Base-by-base conservation (phyloP, 2,888 invertebrate genomes). In the Agrotis ipsilon region DNA sequence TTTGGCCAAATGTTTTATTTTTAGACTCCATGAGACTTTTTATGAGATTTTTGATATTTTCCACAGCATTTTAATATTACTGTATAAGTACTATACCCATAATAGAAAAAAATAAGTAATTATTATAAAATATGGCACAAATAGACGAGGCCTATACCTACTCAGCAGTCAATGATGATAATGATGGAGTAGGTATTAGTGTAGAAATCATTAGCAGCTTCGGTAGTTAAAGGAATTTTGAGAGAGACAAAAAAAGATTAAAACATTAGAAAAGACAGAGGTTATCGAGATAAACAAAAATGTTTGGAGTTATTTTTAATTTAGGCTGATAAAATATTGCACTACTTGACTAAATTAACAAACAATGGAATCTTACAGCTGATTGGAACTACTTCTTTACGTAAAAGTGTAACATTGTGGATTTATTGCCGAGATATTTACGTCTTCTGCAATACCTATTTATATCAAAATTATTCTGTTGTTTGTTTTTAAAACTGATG, bases 361-460 rank as follows among this genome's bases (percentile, higher is more conserved):
- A 43, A 76, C 72, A 76, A 48, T 59, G 68, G 72, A 73, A 74
- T 69, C 61, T 58, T 74, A 77, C 78, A 48, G 24, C 45, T 69
- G 39, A 70, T 70, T 57, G 32, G 14, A 45, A 46, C 49, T 48
- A 24, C 18, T 62, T 24, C 11, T 57, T 68, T 43, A 24, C 27
- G n/a, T 27, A 52, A 48, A 77, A 61, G 13, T 61, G 27, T 55
- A 59, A 67, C 18, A 60, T 27, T 46, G 27, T 18, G 13, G 54
- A 19, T 59, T 43, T 21, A 54, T 45, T 76, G 27, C 27, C 4
- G 18, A 21, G n/a, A 68, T 68, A 54, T 46, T 66, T 66, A 67
- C 16, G 57, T 61, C 21, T 4, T 55, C 16, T 27, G 19, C 7
- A 39, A 39, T 39, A 51, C 7, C 0, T 65, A 63, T 19, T 19